Evolutionary conservation across 2,888 invertebrate species (phyloP).

Genomic region (Strigamia maritima): DNA sequence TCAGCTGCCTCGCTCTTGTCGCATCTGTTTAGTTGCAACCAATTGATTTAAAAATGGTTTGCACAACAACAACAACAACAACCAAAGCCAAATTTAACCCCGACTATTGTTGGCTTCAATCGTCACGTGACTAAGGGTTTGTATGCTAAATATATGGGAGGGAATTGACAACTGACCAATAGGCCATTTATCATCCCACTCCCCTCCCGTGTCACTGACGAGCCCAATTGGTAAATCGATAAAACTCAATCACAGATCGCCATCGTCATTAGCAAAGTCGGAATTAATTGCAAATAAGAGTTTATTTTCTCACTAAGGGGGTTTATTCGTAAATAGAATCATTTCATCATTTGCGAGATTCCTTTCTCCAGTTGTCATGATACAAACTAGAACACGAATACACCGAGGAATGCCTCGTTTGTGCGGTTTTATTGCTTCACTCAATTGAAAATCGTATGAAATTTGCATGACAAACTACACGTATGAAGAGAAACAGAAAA

Average conservation of each 20-base stretch:
- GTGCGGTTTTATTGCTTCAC: too few species aligned
- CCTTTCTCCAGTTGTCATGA: not conserved
- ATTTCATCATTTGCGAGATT: not conserved
- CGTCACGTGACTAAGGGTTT: not conserved
- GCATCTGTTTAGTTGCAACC: conserved; percentile 28
- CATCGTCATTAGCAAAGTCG: not conserved
- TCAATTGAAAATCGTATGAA: too few species aligned
- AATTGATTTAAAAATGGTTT: conserved; percentile 29
- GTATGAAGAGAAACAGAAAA: too few species aligned
- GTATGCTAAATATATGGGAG: conserved; percentile 1
- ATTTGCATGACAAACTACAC: too few species aligned
- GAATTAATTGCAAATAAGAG: not conserved
- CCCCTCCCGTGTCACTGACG: not conserved
- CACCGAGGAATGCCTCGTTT: too few species aligned
- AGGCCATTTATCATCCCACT: conserved; percentile 4
- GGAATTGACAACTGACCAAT: not conserved
- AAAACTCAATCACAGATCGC: conserved; percentile 26
- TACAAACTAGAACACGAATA: too few species aligned
- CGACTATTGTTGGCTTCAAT: not conserved
- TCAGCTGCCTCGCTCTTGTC: conserved; percentile 1
- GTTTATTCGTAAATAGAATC: not conserved
- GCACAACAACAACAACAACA: conserved; percentile 27
- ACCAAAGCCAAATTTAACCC: not conserved
- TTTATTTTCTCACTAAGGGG: not conserved
- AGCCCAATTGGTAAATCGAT: conserved; percentile 9